Evolutionary conservation across 2,113 vertebrate genomes (phyloP).

Genomic region (Dolichotis patagonum): DNA sequence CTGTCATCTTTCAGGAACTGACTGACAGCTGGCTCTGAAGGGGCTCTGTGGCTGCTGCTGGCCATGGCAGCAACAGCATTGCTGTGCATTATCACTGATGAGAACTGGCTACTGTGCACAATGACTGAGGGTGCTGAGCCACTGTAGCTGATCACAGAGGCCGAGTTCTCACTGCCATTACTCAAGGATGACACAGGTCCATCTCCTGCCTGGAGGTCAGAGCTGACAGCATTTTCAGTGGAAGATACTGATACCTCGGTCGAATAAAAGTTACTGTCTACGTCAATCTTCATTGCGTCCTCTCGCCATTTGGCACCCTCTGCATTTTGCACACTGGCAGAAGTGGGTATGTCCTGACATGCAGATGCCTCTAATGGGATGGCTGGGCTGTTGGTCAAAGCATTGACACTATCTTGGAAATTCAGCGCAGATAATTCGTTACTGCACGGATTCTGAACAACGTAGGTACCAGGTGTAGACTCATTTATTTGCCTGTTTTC

Average conservation of each 20-base stretch:
- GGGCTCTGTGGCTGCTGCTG: slow-evolving; percentile 59
- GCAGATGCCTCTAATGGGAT: slow-evolving; percentile 78
- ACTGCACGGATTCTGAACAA: slow-evolving; percentile 82
- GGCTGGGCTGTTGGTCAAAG: slow-evolving; percentile 80
- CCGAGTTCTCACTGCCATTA: slow-evolving; percentile 81
- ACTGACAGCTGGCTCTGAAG: slow-evolving; percentile 29
- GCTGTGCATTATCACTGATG: slow-evolving; percentile 88
- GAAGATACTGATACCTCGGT: slow-evolving; percentile 76
- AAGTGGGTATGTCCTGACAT: slow-evolving; percentile 69
- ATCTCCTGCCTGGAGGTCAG: slow-evolving; percentile 54
- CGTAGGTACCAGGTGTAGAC: slow-evolving; percentile 78
- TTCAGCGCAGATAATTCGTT: slow-evolving; percentile 87
- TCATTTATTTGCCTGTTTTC: slow-evolving; percentile 83
- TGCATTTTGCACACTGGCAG: slow-evolving; percentile 71
- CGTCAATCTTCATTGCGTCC: slow-evolving; percentile 78
- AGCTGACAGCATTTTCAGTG: slow-evolving; percentile 38
- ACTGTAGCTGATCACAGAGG: slow-evolving; percentile 89
- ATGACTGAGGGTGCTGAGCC: slow-evolving; percentile 88
- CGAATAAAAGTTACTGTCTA: slow-evolving; percentile 78
- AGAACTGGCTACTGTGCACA: slow-evolving; percentile 89
- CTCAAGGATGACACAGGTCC: slow-evolving; percentile 65
- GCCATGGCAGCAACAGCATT: slow-evolving; percentile 82
- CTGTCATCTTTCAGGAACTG: slow-evolving; percentile 71
- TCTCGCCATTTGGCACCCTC: slow-evolving; percentile 67
- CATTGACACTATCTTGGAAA: slow-evolving; percentile 85